A percentile compares a stretch with the other conserved stretches of the same genome.
Conservation (phyloP, 2,797 vertebrate species). For the Chaetophractus vellerosus region DNA sequence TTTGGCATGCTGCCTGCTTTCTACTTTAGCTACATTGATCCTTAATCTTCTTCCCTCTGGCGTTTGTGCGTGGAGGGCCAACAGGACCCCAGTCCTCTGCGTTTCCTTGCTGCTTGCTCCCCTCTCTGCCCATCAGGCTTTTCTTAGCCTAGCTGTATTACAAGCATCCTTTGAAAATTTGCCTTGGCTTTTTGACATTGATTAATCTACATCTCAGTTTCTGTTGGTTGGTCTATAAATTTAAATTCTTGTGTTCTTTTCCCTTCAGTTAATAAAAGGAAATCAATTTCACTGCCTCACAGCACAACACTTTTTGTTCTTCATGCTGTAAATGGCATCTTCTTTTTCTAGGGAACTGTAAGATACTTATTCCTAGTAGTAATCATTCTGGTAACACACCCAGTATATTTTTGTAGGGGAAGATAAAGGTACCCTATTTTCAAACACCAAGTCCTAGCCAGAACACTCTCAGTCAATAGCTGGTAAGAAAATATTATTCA, state of each 20-base stretch:
- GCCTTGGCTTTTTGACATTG: conserved; percentile 50
- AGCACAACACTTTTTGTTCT: conserved; percentile 11
- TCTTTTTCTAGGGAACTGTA: neutral
- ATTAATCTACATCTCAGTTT: conserved; percentile 58
- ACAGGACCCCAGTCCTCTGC: neutral
- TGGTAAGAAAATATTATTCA: neutral
- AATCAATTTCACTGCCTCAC: conserved; percentile 30
- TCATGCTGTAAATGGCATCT: neutral
- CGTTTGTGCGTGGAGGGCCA: neutral
- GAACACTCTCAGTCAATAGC: neutral
- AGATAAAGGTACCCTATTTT: neutral
- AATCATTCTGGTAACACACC: neutral
- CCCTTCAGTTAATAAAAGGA: conserved; percentile 56
- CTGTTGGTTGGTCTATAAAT: conserved; percentile 51
- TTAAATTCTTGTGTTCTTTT: conserved; percentile 61
- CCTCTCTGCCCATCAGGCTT: neutral
- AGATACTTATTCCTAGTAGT: neutral
- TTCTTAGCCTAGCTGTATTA: neutral
- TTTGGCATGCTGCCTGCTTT: neutral
- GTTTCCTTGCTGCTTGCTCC: neutral
- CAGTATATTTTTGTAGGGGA: neutral
- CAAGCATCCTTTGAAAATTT: neutral
- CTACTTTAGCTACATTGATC: neutral
- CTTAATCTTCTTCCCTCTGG: neutral
- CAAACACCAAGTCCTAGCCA: neutral